Conservation (phyloP, 2,888 invertebrate species). For the Catocala nupta region DNA sequence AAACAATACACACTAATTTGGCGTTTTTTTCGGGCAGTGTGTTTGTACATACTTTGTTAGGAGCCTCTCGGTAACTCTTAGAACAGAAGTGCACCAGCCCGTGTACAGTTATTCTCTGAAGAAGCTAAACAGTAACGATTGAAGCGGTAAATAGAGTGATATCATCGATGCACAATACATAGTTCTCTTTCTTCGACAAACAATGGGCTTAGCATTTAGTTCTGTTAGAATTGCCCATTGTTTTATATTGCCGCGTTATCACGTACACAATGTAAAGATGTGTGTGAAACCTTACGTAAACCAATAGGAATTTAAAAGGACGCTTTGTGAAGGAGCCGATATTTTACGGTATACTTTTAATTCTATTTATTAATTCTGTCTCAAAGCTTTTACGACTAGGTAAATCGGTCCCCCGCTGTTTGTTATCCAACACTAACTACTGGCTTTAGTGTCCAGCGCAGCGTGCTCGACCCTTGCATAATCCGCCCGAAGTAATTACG, state of each 20-base stretch:
- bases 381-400: conserved; percentile 30
- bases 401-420: conserved; percentile 73
- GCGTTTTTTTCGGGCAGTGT: conserved; percentile 56
- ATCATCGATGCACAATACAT: conserved; percentile 18
- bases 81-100: conserved; percentile 46
- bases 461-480: conserved; percentile 76
- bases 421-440: conserved; percentile 72
- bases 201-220: conserved; percentile 28
- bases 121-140: conserved; percentile 36
- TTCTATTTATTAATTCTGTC: conserved; percentile 58
- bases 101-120: conserved; percentile 62
- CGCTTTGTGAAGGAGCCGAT: conserved; percentile 36
- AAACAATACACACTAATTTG: conserved; percentile 80
- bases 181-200: conserved; percentile 28
- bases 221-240: conserved; percentile 32
- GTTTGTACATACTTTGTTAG: conserved; percentile 48
- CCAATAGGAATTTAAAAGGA: conserved; percentile 6
- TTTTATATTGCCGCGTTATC: conserved; percentile 23
- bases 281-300: not conserved
- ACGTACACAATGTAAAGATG: conserved; percentile 9
- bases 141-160: conserved; percentile 41
- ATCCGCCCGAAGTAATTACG: conserved; percentile 76
- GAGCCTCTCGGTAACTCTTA: conserved; percentile 41
- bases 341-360: conserved; percentile 49
- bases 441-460: conserved; percentile 69